These are phyloP conservation scores for Gavialis gangeticus DNA, from an alignment of 2,113 vertebrate species.

Conservation along the genomic window DNA sequence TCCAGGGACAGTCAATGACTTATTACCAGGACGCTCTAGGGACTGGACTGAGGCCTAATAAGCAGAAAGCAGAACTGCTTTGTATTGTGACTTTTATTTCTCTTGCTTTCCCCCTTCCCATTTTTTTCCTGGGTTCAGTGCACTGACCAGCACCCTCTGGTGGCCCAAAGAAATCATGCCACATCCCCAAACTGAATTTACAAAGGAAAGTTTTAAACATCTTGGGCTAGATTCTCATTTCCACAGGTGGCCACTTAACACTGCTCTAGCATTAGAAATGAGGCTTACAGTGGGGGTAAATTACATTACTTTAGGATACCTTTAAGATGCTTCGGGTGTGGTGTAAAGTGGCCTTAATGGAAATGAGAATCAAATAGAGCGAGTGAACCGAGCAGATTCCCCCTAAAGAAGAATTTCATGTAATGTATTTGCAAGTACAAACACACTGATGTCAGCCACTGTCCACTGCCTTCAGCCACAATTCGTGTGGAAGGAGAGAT, in stretches of 20 bases:
- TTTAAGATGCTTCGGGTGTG: neutral
- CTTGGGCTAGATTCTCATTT: fast-evolving
- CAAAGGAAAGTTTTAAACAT: neutral
- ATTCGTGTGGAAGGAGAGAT: fast-evolving
- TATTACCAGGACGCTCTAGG: neutral
- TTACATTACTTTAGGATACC: neutral
- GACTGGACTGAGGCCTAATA: neutral
- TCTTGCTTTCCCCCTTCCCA: neutral
- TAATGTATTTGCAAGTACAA: neutral
- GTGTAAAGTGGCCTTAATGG: neutral
- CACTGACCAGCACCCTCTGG: conserved; percentile 8
- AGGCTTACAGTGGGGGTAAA: neutral
- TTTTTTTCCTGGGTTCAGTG: neutral
- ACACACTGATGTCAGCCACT: neutral
- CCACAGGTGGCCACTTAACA: neutral
- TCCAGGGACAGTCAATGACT: neutral
- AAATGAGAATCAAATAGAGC: neutral
- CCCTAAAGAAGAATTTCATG: neutral
- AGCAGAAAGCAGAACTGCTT: neutral
- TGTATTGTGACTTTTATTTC: neutral
- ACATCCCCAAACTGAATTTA: neutral
- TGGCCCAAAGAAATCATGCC: neutral
- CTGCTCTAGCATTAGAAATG: neutral
- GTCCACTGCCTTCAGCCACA: too few species aligned
- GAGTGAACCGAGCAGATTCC: neutral